Conservation (phyloP, 2,888 invertebrate genomes). For the Pseudococcus longispinus region DNA sequence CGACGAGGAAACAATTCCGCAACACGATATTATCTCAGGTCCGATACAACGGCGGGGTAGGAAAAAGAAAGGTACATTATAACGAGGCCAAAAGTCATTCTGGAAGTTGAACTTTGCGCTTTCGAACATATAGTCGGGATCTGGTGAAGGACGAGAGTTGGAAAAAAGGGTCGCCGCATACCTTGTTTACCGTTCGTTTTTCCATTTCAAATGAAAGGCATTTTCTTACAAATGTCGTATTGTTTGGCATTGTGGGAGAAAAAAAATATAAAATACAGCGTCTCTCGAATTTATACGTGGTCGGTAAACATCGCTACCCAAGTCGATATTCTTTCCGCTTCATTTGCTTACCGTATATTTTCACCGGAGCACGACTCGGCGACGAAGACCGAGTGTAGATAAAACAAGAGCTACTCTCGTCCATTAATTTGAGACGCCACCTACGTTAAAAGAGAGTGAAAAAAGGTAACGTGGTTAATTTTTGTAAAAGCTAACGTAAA, state of each 20-base stretch:
- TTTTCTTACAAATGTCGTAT: slow-evolving; percentile 24
- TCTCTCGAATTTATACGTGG: not conserved
- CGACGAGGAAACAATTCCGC: not conserved
- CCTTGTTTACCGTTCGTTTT: not conserved
- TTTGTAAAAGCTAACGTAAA: not conserved
- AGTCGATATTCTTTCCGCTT: slow-evolving; percentile 10
- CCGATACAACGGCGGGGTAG: not conserved
- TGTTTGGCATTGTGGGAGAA: not conserved
- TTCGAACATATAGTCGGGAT: not conserved
- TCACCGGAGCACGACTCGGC: not conserved
- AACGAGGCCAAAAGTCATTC: not conserved
- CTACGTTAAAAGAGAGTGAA: not conserved
- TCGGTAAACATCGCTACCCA: not conserved
- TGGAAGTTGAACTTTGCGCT: not conserved
- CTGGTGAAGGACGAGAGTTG: not conserved
- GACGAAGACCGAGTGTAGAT: not conserved
- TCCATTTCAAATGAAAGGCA: slow-evolving; percentile 8
- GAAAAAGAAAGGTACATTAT: slow-evolving; percentile 1
- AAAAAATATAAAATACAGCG: not conserved
- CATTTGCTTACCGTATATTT: slow-evolving; percentile 26
- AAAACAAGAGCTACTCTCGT: not conserved
- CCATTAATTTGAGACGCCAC: slow-evolving; percentile 14
- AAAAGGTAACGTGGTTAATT: slow-evolving; percentile 21
- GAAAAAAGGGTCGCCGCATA: not conserved
- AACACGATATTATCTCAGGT: not conserved